Evolutionary conservation across 2,888 invertebrate species (phyloP), one percentile per base, ranked within the genome.

Genomic region (Acrocera orbiculus): DNA sequence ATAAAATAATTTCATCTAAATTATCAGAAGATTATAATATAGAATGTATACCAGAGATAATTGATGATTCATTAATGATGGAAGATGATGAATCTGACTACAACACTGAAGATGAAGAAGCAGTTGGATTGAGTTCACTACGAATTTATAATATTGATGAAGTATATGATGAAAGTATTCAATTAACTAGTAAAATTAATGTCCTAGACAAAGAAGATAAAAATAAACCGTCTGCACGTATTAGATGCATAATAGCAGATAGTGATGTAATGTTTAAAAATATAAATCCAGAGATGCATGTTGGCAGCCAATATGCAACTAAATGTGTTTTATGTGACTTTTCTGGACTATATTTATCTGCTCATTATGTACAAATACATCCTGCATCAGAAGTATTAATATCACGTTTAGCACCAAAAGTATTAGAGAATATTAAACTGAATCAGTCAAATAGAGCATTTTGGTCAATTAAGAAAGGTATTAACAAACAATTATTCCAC

Each of bases 301-400:
- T 47, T 1, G 43, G 42, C n/a, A 56, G 55, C 1, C 37, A 39
- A 9, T 53, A 44, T 3, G 13, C 36, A 1, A 27, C 16, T 0
- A 42, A 35, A 20, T 58, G 56, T 34, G 42, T 52, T 3, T 27
- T 56, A 2, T 59, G 58, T 36, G 30, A 39, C 1, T 43, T 37
- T 23, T 37, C 16, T 19, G 16, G 38, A 3, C 39, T 4, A 1
- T 34, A 29, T 14, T 34, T 80, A 25, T 70, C 76, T 1, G 61
- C 30, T 0, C 59, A 59, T 26, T 58, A 56, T 23, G 28, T 46
- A 3, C 42, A 40, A 8, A 8, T 32, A 0, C 59, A 58, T 44
- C 48, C 45, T 1, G 35, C 43, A n/a, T 40, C 38, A 0, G 58
- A 58, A 38, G 41, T 47, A 6, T 57, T 46, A 29, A 44, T 42